These are phyloP conservation scores for Pavo muticus DNA, from an alignment of 2,113 vertebrate species.

Conservation along the genomic window DNA sequence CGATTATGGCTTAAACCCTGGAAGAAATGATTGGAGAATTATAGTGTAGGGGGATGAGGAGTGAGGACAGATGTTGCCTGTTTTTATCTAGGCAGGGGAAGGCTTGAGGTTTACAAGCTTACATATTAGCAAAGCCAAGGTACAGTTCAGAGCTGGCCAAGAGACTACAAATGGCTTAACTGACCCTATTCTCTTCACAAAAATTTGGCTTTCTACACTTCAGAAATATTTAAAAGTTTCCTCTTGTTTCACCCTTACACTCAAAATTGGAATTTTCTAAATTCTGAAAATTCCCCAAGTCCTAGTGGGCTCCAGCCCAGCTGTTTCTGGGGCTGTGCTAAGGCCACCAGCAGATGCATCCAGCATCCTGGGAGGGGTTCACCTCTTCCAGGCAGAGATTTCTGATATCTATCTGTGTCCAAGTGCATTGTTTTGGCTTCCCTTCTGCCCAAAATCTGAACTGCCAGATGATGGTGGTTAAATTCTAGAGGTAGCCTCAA, in stretches of 20 bases:
- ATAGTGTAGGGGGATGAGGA: not conserved
- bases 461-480: not conserved
- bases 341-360: not conserved
- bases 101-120: not conserved
- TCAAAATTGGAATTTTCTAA: not conserved
- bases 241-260: not conserved
- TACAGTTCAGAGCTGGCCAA: not conserved
- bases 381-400: not conserved
- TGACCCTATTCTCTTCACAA: not conserved
- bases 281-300: not conserved
- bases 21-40: not conserved
- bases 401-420: not conserved
- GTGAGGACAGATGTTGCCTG: accelerated
- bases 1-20: not conserved
- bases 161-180: not conserved
- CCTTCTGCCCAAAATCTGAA: not conserved
- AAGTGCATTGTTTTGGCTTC: not conserved
- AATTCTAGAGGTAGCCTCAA: not conserved
- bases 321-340: not conserved
- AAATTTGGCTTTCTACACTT: not conserved
- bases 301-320: not conserved
- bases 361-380: not conserved
- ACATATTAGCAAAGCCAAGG: not conserved
- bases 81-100: not conserved
- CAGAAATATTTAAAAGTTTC: not conserved